Percentiles rank a stretch among this genome's conserved stretches.
Conservation (phyloP, 2,888 invertebrate species). For the Dicycla oo region DNA sequence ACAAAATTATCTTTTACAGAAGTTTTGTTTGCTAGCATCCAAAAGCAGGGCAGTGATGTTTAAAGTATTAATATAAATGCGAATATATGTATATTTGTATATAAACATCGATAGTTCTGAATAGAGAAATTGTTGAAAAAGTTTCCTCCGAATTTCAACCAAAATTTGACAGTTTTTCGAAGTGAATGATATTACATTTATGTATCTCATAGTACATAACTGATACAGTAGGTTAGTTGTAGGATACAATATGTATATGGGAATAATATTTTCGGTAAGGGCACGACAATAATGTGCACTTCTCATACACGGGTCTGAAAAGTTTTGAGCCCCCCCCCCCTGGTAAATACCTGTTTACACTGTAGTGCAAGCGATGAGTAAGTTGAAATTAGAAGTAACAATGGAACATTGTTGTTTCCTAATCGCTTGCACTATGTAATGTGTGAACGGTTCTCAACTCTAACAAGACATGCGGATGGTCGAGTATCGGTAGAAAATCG, state of each 20-base stretch:
- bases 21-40: not conserved
- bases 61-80: constrained; percentile 46
- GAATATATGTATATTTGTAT: constrained; percentile 12
- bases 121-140: not conserved
- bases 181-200: constrained; percentile 37
- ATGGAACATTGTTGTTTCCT: not conserved
- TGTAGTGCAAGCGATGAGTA: constrained; percentile 10
- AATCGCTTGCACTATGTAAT: constrained; percentile 1
- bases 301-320: not conserved
- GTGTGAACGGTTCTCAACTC: constrained; percentile 21
- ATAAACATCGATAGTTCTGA: not conserved
- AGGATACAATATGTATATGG: constrained; percentile 7
- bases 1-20: constrained; percentile 3
- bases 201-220: constrained; percentile 32
- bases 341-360: not conserved
- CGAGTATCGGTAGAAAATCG: constrained; percentile 9
- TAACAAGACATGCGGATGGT: not conserved
- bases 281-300: constrained; percentile 20
- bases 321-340: too few relatives aligned
- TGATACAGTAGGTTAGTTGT: constrained; percentile 9
- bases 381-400: constrained; percentile 4
- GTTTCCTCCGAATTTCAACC: not conserved
- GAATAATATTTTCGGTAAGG: constrained; percentile 32
- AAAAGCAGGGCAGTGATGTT: constrained; percentile 23
- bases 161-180: constrained; percentile 15